phyloP scores from a whole-genome alignment of 2,888 invertebrate species.

The Spodoptera exigua region DNA sequence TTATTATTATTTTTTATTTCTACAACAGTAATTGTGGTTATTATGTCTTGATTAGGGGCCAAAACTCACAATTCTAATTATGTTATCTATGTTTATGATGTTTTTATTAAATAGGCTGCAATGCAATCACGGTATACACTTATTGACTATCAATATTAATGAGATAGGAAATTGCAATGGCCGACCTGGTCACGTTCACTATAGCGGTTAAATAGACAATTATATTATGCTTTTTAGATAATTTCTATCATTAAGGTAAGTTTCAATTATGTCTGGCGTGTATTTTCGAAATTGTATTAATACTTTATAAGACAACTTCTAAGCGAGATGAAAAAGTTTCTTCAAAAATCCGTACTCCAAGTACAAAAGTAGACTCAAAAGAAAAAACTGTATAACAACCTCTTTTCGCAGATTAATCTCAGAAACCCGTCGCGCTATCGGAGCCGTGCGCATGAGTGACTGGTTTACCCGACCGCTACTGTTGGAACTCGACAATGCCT shows the following conservation, averaged over 20 bases:
- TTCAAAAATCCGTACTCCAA: too few species aligned
- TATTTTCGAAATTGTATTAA: too few species aligned
- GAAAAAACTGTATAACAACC: too few species aligned
- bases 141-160: slow-evolving; percentile 34
- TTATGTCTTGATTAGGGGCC: too few species aligned
- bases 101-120: slow-evolving; percentile 7
- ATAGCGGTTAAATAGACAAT: not conserved
- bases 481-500: slow-evolving; percentile 90
- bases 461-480: slow-evolving; percentile 92
- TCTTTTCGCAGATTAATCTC: slow-evolving; percentile 85
- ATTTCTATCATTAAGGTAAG: too few species aligned
- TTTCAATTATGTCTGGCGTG: too few species aligned
- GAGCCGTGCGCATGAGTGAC: slow-evolving; percentile 91
- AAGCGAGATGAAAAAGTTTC: too few species aligned
- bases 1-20: too few species aligned
- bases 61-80: not conserved
- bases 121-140: slow-evolving; percentile 11
- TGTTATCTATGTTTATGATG: not conserved
- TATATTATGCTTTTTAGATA: too few species aligned
- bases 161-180: slow-evolving; percentile 31
- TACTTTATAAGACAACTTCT: too few species aligned
- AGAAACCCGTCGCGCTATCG: slow-evolving; percentile 87
- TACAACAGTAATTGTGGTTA: too few species aligned
- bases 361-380: too few species aligned
- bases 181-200: not conserved